These are phyloP conservation scores for Dolichomitus sp. DNA, from an alignment of 2,888 invertebrate species.

Conservation along the genomic window DNA sequence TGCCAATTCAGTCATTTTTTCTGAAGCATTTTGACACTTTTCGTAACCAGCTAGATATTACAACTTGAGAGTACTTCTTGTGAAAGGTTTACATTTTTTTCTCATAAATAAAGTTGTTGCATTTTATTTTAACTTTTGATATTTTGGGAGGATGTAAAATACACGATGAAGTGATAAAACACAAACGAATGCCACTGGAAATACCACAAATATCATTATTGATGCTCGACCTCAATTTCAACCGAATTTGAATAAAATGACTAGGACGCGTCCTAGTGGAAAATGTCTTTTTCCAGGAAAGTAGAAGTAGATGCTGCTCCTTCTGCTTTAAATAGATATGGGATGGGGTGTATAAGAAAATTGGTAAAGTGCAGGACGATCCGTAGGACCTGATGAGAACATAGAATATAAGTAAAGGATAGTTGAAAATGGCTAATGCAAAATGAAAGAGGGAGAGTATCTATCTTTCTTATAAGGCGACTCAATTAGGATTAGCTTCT, in stretches of 20 bases:
- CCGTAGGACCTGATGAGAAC: slow-evolving; percentile 1
- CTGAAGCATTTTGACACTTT: no score
- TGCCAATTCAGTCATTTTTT: not conserved
- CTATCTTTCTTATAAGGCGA: slow-evolving; percentile 77
- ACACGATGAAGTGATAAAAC: not conserved
- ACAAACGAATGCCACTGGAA: not conserved
- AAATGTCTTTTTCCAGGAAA: slow-evolving; percentile 44
- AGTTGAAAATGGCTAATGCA: slow-evolving; percentile 45
- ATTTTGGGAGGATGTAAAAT: not conserved
- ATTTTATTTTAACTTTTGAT: no score
- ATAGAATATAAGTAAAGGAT: slow-evolving; percentile 22
- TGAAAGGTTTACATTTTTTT: no score
- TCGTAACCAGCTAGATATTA: no score
- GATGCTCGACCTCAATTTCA: not conserved
- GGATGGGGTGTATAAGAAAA: slow-evolving; percentile 21
- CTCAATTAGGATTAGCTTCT: slow-evolving; percentile 83
- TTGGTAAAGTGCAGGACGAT: slow-evolving; percentile 35
- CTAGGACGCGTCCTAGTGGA: slow-evolving; percentile 18
- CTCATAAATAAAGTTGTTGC: no score
- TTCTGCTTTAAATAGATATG: slow-evolving; percentile 17
- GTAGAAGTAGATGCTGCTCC: slow-evolving; percentile 18
- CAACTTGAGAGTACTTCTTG: no score
- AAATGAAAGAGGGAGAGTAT: slow-evolving; percentile 33
- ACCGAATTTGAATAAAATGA: slow-evolving; percentile 28
- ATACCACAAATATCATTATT: not conserved